Evolutionary conservation across 2,113 vertebrate genomes (phyloP).

Genomic region (Ciconia maguari): DNA sequence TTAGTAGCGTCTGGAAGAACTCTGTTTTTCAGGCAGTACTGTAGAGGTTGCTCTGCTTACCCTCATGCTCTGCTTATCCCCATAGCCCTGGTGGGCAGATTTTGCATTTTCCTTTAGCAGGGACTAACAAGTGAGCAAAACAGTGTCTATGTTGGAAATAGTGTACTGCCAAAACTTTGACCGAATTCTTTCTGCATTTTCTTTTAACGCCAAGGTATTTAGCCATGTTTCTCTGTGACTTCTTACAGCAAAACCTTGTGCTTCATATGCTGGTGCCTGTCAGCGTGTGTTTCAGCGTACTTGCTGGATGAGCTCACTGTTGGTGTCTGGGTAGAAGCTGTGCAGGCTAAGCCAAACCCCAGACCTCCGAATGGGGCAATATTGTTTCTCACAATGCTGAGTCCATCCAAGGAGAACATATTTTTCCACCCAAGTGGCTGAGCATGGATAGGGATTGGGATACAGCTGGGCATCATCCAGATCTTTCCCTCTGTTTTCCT

Average conservation of each 20-base stretch:
- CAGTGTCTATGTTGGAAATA: not conserved
- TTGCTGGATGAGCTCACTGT: not conserved
- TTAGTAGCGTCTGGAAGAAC: not conserved
- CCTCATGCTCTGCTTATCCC: not conserved
- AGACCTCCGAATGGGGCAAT: not conserved
- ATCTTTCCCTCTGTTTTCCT: not conserved
- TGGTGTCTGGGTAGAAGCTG: not conserved
- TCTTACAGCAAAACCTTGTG: not conserved
- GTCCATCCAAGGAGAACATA: not conserved
- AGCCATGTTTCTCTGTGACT: not conserved
- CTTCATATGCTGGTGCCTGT: not conserved
- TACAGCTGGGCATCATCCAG: not conserved
- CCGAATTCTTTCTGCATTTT: not conserved
- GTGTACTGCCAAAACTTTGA: not conserved
- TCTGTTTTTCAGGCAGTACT: not conserved
- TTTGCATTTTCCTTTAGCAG: not conserved
- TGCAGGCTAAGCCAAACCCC: not conserved
- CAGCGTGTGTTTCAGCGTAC: not conserved
- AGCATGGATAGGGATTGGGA: not conserved
- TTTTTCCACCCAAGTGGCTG: accelerated
- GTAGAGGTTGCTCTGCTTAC: not conserved
- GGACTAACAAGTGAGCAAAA: not conserved
- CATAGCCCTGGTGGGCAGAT: not conserved
- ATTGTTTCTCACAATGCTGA: not conserved
- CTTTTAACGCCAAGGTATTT: not conserved